phyloP scores from a whole-genome alignment of 1,140 invertebrate genomes.

The Coelopa frigida region DNA sequence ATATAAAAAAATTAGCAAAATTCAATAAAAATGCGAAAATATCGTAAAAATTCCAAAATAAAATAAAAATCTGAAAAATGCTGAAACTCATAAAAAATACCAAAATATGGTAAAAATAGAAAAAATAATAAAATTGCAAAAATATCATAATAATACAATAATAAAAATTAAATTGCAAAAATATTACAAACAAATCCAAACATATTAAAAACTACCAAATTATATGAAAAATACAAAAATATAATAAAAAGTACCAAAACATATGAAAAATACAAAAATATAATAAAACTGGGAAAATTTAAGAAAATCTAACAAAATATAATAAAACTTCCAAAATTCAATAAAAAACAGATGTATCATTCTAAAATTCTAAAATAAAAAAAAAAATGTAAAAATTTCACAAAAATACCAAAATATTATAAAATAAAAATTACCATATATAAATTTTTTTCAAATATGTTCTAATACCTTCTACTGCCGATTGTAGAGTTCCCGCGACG shows the following conservation, averaged over 20 bases:
- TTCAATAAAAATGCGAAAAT: background rate
- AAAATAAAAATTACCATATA: background rate
- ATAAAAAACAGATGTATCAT: too few species aligned
- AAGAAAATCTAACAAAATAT: background rate
- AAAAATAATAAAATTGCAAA: slow-evolving; percentile 1
- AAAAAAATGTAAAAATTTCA: background rate
- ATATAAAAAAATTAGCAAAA: background rate
- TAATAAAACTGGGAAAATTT: background rate
- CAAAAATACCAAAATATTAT: background rate
- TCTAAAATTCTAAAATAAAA: slow-evolving; percentile 4
- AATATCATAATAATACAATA: background rate
- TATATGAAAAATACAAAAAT: background rate
- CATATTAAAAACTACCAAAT: background rate
- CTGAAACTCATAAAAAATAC: slow-evolving; percentile 10
- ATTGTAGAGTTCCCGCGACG: too few species aligned
- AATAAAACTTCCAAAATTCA: background rate
- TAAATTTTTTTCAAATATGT: too few species aligned
- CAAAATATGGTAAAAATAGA: background rate
- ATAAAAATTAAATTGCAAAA: background rate
- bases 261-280: slow-evolving; percentile 5
- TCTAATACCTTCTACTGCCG: too few species aligned
- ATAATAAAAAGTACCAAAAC: background rate
- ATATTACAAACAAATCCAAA: background rate
- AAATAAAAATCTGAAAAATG: slow-evolving; percentile 1
- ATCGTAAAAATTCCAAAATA: background rate